A percentile compares a stretch with the other conserved stretches of the same genome.
Conservation (phyloP, 2,888 invertebrate species). For the Cerceris rybyensis region DNA sequence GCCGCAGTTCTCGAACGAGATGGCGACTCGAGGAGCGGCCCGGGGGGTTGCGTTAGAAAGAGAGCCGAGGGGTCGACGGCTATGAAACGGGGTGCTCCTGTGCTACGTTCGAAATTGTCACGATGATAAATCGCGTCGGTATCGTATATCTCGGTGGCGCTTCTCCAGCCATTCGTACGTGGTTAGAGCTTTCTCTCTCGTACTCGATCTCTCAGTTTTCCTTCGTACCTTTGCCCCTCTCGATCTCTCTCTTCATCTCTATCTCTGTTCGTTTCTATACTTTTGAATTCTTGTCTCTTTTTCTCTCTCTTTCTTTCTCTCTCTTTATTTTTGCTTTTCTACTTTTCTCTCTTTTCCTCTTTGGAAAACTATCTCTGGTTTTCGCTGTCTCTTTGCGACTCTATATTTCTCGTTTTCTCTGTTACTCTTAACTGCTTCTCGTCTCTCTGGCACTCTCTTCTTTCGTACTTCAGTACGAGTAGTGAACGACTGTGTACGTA, state of each 20-base stretch:
- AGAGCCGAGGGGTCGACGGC: slow-evolving; percentile 24
- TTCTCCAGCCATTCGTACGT: slow-evolving; percentile 53
- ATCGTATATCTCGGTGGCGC: slow-evolving; percentile 59
- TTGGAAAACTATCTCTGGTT: too few relatives aligned
- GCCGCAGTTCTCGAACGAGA: slow-evolving; percentile 54
- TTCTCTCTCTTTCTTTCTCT: too few relatives aligned
- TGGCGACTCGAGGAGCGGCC: slow-evolving; percentile 18
- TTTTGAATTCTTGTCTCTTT: too few relatives aligned
- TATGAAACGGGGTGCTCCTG: slow-evolving; percentile 42
- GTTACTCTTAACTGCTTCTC: too few relatives aligned
- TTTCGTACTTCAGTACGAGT: slow-evolving; percentile 3
- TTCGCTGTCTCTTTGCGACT: too few relatives aligned
- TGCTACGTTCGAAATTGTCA: slow-evolving; percentile 65
- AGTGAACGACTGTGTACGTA: slow-evolving; percentile 24
- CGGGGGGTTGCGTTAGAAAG: slow-evolving; percentile 14
- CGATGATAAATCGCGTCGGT: slow-evolving; percentile 69
- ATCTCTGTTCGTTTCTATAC: too few relatives aligned
- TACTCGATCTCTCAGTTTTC: too few relatives aligned
- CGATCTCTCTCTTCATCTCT: too few relatives aligned
- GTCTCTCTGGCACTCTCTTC: slow-evolving; percentile 6
- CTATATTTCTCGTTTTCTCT: too few relatives aligned
- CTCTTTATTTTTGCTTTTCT: too few relatives aligned
- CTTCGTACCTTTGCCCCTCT: too few relatives aligned
- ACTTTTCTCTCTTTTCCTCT: too few relatives aligned
- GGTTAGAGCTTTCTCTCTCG: slow-evolving; percentile 42